Conservation (phyloP, 2,888 invertebrate genomes). For the Ophion ellenae region DNA sequence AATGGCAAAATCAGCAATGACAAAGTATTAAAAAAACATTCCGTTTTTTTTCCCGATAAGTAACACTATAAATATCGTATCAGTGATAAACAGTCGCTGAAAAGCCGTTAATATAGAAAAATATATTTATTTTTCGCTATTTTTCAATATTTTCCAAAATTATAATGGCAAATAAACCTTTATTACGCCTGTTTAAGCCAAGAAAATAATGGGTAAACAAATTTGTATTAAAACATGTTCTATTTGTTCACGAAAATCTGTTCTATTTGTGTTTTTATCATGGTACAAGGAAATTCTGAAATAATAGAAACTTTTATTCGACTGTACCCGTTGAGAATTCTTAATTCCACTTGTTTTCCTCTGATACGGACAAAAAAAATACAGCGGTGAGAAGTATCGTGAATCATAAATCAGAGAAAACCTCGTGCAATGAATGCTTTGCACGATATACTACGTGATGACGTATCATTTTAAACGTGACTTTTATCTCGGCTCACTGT, state of each 20-base stretch:
- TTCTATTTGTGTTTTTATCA: background rate
- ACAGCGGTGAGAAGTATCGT: conserved; percentile 15
- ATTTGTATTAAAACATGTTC: background rate
- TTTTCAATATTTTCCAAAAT: too few relatives aligned
- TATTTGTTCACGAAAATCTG: background rate
- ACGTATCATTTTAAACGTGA: conserved; percentile 36
- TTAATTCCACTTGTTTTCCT: conserved; percentile 45
- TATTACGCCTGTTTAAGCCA: too few relatives aligned
- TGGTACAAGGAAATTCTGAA: background rate
- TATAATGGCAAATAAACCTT: too few relatives aligned
- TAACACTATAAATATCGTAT: too few relatives aligned
- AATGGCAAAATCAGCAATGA: too few relatives aligned
- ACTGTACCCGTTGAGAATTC: conserved; percentile 21
- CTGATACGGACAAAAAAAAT: conserved; percentile 40
- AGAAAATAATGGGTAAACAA: too few relatives aligned
- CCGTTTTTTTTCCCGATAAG: too few relatives aligned
- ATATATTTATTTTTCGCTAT: too few relatives aligned
- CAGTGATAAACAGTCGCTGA: too few relatives aligned
- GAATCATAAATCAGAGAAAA: conserved; percentile 56
- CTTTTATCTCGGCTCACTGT: conserved; percentile 52
- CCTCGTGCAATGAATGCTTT: conserved; percentile 54
- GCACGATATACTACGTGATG: conserved; percentile 28
- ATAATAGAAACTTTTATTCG: background rate
- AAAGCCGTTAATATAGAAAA: too few relatives aligned
- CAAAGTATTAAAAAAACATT: too few relatives aligned